Evolutionary conservation across 2,797 vertebrate genomes (phyloP).

Genomic region (Chelonia mydas): DNA sequence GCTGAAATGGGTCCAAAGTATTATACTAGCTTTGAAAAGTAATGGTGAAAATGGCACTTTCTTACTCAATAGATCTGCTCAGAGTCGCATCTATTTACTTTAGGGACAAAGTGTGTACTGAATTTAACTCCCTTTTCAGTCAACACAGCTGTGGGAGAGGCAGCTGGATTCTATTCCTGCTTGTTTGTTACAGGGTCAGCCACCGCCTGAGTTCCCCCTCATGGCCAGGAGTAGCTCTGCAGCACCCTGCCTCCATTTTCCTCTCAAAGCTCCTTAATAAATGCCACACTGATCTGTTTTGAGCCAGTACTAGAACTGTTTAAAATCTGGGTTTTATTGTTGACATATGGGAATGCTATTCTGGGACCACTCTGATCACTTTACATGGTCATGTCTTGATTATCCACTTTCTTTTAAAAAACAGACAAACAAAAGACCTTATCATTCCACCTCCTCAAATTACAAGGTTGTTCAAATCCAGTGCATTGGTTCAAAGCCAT

Average conservation of each 20-base stretch:
- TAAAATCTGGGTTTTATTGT: background rate
- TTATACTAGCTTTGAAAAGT: too few species aligned
- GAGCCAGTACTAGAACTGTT: background rate
- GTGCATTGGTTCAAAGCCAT: background rate
- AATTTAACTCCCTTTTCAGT: background rate
- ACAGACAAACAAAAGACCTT: background rate
- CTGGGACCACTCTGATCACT: background rate
- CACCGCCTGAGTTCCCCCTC: too few species aligned
- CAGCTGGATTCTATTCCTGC: background rate
- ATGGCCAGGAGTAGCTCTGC: background rate
- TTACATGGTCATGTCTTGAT: background rate
- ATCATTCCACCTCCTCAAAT: background rate
- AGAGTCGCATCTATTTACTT: background rate
- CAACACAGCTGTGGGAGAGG: background rate
- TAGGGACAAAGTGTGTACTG: background rate
- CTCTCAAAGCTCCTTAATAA: background rate
- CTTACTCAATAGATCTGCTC: background rate
- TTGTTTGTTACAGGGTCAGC: background rate
- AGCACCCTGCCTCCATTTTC: too few species aligned
- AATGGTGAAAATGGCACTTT: background rate
- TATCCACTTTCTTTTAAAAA: background rate
- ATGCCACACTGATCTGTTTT: background rate
- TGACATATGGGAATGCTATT: background rate
- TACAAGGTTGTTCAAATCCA: background rate
- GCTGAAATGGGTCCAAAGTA: background rate